Conservation (phyloP, 2,797 vertebrate species). For the Fistularia commersonii region DNA sequence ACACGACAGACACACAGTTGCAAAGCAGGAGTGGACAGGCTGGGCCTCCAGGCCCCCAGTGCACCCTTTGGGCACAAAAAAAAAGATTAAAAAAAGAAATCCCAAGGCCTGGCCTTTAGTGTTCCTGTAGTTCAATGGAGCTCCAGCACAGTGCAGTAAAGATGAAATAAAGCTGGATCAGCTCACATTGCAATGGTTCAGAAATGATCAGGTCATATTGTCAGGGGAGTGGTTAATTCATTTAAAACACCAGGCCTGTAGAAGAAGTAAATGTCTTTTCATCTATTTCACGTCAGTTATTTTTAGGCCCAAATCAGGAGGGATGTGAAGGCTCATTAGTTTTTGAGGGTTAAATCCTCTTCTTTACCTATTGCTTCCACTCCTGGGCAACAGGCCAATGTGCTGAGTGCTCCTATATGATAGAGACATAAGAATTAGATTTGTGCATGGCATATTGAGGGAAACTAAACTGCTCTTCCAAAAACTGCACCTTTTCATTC, state of each 20-base stretch:
- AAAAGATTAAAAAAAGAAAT: constrained; percentile 42
- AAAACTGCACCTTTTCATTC: too few species aligned
- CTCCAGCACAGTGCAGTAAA: constrained; percentile 57
- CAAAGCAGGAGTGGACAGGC: constrained; percentile 43
- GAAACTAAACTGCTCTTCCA: neutral
- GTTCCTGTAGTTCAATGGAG: constrained; percentile 55
- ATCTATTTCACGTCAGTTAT: constrained; percentile 43
- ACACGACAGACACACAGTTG: constrained; percentile 52
- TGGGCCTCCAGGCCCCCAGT: constrained; percentile 9
- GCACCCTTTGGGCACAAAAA: constrained; percentile 11
- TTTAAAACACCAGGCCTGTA: constrained; percentile 35
- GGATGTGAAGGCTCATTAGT: constrained; percentile 51
- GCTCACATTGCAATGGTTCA: constrained; percentile 63
- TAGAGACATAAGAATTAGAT: constrained; percentile 39
- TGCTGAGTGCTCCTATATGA: constrained; percentile 52
- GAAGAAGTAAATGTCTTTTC: constrained; percentile 35
- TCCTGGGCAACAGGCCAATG: constrained; percentile 43
- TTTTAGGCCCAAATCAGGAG: constrained; percentile 46
- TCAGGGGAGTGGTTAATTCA: constrained; percentile 53
- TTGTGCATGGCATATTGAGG: neutral
- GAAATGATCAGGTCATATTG: constrained; percentile 47
- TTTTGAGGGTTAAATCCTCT: constrained; percentile 48
- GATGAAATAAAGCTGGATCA: constrained; percentile 44
- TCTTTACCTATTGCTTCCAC: constrained; percentile 43
- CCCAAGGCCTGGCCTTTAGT: constrained; percentile 57